Conservation (phyloP, 2,797 vertebrate species). For the Falco berigora region DNA sequence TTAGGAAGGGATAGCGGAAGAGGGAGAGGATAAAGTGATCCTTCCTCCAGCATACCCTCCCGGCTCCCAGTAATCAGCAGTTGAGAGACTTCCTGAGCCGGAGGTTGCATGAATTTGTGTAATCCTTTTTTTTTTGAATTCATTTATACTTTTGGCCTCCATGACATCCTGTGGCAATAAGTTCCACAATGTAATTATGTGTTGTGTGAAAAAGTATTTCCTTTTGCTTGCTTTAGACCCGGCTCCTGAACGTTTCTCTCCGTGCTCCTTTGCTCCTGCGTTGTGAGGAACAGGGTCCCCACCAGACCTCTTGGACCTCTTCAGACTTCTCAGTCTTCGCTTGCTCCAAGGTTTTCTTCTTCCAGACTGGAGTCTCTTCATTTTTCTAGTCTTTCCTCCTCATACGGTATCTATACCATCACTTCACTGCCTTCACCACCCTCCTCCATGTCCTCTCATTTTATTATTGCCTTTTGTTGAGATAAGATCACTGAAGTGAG, state of each 20-base stretch:
- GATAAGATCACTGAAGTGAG: neutral
- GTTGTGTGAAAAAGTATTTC: slow-evolving; percentile 52
- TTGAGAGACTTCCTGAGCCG: slow-evolving; percentile 34
- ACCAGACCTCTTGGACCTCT: neutral
- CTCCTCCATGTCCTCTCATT: neutral
- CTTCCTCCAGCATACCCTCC: slow-evolving; percentile 23
- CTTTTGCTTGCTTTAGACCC: neutral
- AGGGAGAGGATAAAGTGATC: slow-evolving; percentile 45
- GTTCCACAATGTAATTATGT: slow-evolving; percentile 40
- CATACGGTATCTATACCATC: neutral
- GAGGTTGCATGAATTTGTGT: slow-evolving; percentile 24
- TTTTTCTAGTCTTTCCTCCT: neutral
- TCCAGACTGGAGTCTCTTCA: neutral
- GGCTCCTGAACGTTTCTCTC: neutral
- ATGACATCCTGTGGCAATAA: slow-evolving; percentile 31
- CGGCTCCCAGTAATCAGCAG: neutral
- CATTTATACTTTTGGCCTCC: slow-evolving; percentile 53
- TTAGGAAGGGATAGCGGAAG: slow-evolving; percentile 32
- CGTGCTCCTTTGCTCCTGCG: rapidly evolving
- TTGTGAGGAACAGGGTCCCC: neutral
- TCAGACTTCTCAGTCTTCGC: neutral
- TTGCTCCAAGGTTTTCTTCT: neutral
- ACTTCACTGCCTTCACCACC: neutral
- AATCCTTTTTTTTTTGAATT: slow-evolving; percentile 5
- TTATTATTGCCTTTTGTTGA: neutral